phyloP scores from a whole-genome alignment of 2,888 invertebrate species.

The Trissolcus brochymenae region DNA sequence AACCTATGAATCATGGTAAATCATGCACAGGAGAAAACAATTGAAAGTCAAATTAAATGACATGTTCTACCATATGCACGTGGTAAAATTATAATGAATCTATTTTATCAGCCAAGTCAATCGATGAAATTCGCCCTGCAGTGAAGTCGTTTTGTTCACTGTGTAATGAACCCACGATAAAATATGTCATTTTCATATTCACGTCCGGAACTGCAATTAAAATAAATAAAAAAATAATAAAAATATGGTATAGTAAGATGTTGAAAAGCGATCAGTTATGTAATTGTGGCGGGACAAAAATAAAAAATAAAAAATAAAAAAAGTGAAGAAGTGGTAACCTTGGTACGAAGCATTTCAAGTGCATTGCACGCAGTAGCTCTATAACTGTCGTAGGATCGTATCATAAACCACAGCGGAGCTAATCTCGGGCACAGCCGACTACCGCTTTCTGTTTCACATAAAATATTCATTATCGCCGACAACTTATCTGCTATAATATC shows the following conservation, averaged over 20 bases:
- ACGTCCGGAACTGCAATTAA: no score
- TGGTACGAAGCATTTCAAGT: constrained; percentile 16
- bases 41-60: constrained; percentile 37
- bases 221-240: no score
- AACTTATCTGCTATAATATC: constrained; percentile 49
- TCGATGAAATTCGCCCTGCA: no score
- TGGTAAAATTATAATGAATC: not conserved
- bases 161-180: no score
- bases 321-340: no score
- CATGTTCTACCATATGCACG: constrained; percentile 14
- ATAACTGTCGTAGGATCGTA: constrained; percentile 35
- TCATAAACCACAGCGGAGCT: constrained; percentile 29
- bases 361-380: constrained; percentile 27
- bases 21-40: constrained; percentile 24
- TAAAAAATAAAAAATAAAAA: no score
- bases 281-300: no score
- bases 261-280: no score
- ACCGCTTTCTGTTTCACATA: constrained; percentile 40
- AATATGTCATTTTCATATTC: not conserved
- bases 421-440: constrained; percentile 31
- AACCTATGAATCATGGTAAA: constrained; percentile 23
- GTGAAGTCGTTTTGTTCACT: no score
- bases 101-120: constrained; percentile 7
- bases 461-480: constrained; percentile 49
- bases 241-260: no score